Base-by-base conservation (phyloP, 1,140 invertebrate genomes). In the Hetaerina americana region DNA sequence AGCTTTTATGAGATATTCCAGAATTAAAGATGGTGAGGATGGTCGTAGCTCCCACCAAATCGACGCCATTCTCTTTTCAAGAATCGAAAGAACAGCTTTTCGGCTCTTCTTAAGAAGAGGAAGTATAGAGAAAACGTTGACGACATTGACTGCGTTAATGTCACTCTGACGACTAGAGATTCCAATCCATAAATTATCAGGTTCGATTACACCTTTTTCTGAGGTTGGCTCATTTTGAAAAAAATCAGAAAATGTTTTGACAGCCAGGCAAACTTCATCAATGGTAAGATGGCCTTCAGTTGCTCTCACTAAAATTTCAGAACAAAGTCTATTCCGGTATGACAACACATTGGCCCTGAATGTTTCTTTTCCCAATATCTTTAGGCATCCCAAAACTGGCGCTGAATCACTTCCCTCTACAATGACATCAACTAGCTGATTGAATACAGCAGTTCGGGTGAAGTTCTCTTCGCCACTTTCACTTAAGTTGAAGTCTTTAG, bases 161-260 rank as follows among this genome's bases (percentile, higher is more conserved):
- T 88, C 83, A 24, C 81, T 77, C 72, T 87, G 83, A 72, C 82
- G 84, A 8, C 84, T 83, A 29, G 84, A 79, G 70, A 92, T 84
- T 27, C 88, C 88, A 74, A 86, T 79, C 90, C 90, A 92, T n/a
- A 91, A 76, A 76, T 86, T 85, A 73, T 91, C 88, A 68, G 89
- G 81, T 57, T 57, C 40, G 10, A 57, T n/a, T 1, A 12, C 40
- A 57, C 40, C 40, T 15, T 80, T 79, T 28, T 84, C 76, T 78
- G 84, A 85, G 69, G 82, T 82, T 5, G 78, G 31, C 74, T 83
- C 78, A 70, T 77, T 77, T 72, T 79, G 84, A 73, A 81, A 74
- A 72, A 81, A 73, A 75, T 78, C 70, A 79, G 80, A 78, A 80
- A 86, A 74, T 68, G 80, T 77, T 67, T 78, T 77, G 26, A 87